Base-by-base conservation (phyloP, 2,797 vertebrate species). In the Cyprinella venusta region DNA sequence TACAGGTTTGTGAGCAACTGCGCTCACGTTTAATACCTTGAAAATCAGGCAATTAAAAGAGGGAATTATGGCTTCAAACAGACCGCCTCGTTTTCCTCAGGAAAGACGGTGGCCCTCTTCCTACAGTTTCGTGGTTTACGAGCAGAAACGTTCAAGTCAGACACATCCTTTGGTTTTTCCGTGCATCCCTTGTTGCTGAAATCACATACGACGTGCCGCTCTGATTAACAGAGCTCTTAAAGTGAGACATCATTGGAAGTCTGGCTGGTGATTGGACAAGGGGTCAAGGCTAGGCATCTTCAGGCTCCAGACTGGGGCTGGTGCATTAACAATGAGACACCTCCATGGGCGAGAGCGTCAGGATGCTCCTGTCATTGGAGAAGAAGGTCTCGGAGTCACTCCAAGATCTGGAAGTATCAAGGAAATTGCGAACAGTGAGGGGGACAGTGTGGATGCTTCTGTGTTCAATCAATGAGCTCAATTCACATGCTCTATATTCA, bases 341-440 rank as follows among this genome's bases (percentile, higher is more conserved):
- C 92, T 96, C 96, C 91, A 96, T 91, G 91, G 97, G 94, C 74
- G 97, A 97, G 93, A 99, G 96, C 76, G 98, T 98, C 96, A 99
- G 88, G 96, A 98, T 94, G 94, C 96, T 98, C 91, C 96, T 96
- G 94, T 99, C 97, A 90, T 94, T 98, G 94, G 96, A 94, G 95
- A 91, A 97, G 95, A 94, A 95, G 91, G 95, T 96, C 88, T 99
- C 97, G 64, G 93, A 90, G 90, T 96, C 93, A 90, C 93, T 96
- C 97, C 97, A 98, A 77, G 95, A 98, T 96, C 97, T 99, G 96
- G 86, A 95, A 97, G 96, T 87, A 93, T 94, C 88, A 97, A 95
- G 90, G 95, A 96, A 92, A 97, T 52, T 59, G 72, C 12, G 61
- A 68, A 82, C 45, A 91, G 88, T 92, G 86, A 90, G 89, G 88